Base-by-base conservation (phyloP, 2,888 invertebrate species). In the Polymixis flavicincta region DNA sequence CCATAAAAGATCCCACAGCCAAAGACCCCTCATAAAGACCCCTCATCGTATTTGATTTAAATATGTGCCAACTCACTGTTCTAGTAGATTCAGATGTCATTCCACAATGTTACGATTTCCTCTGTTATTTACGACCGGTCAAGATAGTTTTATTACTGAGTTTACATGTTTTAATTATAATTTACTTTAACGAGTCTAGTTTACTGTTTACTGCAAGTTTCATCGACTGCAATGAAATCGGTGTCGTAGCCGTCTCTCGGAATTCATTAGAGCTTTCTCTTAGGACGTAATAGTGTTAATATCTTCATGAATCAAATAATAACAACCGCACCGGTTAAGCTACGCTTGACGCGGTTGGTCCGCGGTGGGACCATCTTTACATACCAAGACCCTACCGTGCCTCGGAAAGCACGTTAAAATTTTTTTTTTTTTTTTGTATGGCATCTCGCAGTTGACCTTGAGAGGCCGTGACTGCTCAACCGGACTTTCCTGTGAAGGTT, bases 91-190 rank as follows among this genome's bases (percentile, higher is more conserved):
- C n/a, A n/a, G 1, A 73, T 42, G 7, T 65, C 17, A 67, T 55
- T 67, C 17, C 5, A 52, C 14, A 59, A 55, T 75, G n/a, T 64
- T 45, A 55, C 32, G 54, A 70, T 81, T 70, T 76, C 42, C 59
- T 70, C 69, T 52, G n/a, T 76, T 70, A 55, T 81, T 81, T 76
- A 65, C 32, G 42, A 28, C 42, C 45, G 25, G 50, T 22, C 25
- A 37, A 65, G 54, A 61, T 70, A 45, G 50, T 81, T 79, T 76
- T 79, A 79, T 70, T 76, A 61, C 70, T 37, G 19, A 50, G 13
- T 50, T 63, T 65, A n/a, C 50, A 55, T 45, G 22, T 76, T 76
- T 71, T 71, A 52, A 71, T 80, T 63, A 76, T 67, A 59, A 76
- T 81, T 57, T 52, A 48, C 28, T 57, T 57, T 82, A 42, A 80